These are phyloP conservation scores for Zophobas atratus DNA, from an alignment of 1,140 invertebrate genomes.

Conservation along the genomic window DNA sequence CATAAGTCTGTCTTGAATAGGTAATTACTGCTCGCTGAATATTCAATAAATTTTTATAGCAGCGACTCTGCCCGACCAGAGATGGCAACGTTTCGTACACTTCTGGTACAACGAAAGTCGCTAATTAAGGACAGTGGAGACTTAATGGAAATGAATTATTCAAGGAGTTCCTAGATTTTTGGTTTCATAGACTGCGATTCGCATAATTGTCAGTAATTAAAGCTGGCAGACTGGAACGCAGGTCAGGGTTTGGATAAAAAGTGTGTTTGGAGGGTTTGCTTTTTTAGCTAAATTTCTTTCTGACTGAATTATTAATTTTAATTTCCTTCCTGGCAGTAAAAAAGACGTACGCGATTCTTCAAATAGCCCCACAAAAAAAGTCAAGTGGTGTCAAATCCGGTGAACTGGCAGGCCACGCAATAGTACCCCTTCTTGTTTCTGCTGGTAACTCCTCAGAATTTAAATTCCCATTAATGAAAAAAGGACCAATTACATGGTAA, in stretches of 20 bases:
- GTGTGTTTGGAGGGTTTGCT: too few species aligned
- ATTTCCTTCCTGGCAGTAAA: too few species aligned
- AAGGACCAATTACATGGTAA: too few species aligned
- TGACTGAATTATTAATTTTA: too few species aligned
- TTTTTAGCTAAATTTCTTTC: too few species aligned
- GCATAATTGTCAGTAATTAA: neutral
- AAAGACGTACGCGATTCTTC: too few species aligned
- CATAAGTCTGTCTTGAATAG: constrained; percentile 52
- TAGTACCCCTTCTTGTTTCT: too few species aligned
- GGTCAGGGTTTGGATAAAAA: neutral
- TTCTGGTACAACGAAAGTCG: neutral
- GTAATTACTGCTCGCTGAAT: constrained; percentile 43
- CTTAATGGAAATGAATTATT: neutral
- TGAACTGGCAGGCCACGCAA: too few species aligned
- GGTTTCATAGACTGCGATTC: constrained; percentile 10
- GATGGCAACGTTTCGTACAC: neutral
- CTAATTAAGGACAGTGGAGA: neutral
- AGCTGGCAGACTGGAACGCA: neutral
- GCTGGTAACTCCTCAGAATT: too few species aligned
- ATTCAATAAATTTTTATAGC: constrained; percentile 26
- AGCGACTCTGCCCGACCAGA: neutral
- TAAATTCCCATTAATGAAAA: too few species aligned
- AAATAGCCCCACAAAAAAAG: too few species aligned
- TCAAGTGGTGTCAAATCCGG: too few species aligned
- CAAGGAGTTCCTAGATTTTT: neutral